Base-by-base conservation (phyloP, 2,113 vertebrate species). In the Cyphomyrus plagiostoma region DNA sequence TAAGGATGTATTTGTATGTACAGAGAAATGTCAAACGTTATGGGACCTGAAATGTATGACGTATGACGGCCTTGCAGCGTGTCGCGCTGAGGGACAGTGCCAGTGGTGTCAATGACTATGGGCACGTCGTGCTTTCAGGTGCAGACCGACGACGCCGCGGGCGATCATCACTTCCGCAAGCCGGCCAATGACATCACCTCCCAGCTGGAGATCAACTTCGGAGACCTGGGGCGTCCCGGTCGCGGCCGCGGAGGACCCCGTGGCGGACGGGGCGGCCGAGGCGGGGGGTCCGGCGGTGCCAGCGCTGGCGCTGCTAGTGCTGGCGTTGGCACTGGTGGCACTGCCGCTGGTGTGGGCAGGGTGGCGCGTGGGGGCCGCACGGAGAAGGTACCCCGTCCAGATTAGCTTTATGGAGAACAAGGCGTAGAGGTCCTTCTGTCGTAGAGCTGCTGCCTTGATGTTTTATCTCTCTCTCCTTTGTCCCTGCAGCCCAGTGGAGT, bases 161-260 rank as follows among this genome's bases (percentile, higher is more conserved):
- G 97, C 91, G 97, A 98, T 90, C 97, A 97, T 92, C 98, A 99
- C 95, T 98, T 98, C 97, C 97, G 98, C 90, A 99, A 98, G 92
- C 98, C 98, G 3, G 98, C 98, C 85, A 99, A 99, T 21, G 98
- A 99, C 94, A 99, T 99, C 89, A 99, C 98, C 0, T 97, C 98
- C 92, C 97, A 99, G 96, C 96, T 99, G 95, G 98, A 99, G 96
- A 99, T 99, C 92, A 99, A 99, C 95, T 99, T 99, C 35, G 98
- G 98, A 92, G 98, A 99, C 92, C 95, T 98, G 3, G 98, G 98
- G 70, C 98, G 98, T 92, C 97, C 98, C 23, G 97, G 98, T 0
- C 98, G 98, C 58, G 98, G 98, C 7, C 98, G 98, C 88, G 96
- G 98, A 46, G 98, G 98, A 89, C 97, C 98, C 80, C 95, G 98